Base-by-base conservation (phyloP, 2,113 vertebrate species). In the Lepisosteus osseus region DNA sequence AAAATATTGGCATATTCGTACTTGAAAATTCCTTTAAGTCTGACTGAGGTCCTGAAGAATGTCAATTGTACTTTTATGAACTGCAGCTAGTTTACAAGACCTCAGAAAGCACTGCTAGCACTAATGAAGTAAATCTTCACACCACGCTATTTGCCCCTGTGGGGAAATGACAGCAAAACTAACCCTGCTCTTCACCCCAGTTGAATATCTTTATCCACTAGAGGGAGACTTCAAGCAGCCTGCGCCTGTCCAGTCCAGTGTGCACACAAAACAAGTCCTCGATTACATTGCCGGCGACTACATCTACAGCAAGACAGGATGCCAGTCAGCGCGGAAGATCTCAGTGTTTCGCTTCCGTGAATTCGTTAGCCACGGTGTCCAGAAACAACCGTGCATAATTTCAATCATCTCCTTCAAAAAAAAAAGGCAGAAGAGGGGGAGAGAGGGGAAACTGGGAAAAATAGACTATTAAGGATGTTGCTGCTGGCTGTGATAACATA, bases 401-500 rank as follows among this genome's bases (percentile, higher is more conserved):
- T 65, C 41, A 6, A 47, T 71, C 42, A 17, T 63, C 42, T 40
- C 12, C n/a, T 13, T 14, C 47, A 51, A 29, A 69, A 47, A 70
- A 55, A 44, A 51, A 40, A 65, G 51, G 1, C 15, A 9, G 41
- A 14, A 15, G 42, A n/a, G 40, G 40, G 61, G n/a, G 54, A 15
- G 55, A 45, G 54, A 7, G 47, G 61, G 72, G 47, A 51, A 12
- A n/a, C 42, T 61, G 45, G 42, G 59, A 63, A 75, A 71, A 59
- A 61, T 15, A 79, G 80, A 78, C 71, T 74, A 72, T 63, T 73
- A 77, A 77, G 83, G 79, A 77, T 76, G 47, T 55, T 57, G 72
- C 76, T 84, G 79, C 76, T 72, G 73, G 57, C 74, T 76, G 66
- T 69, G 75, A 80, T 79, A 77, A 75, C 77, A 55, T 40, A 74